phyloP scores from a whole-genome alignment of 2,797 vertebrate species.

The Pogonophryne albipinna region DNA sequence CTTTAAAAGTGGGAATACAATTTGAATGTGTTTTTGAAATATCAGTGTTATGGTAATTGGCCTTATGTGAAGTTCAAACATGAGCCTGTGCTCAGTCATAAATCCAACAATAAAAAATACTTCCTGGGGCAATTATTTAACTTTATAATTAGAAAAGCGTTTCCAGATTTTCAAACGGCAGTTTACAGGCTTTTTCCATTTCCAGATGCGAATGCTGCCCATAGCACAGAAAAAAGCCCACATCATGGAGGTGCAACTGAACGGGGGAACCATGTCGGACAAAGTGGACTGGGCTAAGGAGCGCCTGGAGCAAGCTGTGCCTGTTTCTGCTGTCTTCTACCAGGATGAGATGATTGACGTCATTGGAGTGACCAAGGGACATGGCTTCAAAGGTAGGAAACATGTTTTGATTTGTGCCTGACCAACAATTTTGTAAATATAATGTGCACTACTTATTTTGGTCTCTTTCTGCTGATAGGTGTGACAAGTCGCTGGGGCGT shows the following conservation, averaged over 20 bases:
- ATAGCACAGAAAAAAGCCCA: constrained; percentile 95
- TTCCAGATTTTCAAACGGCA: not conserved
- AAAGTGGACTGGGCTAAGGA: constrained; percentile 95
- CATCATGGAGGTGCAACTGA: constrained; percentile 95
- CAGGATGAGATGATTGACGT: constrained; percentile 95
- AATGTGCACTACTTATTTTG: not conserved
- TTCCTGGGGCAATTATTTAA: not conserved
- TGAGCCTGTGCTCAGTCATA: constrained; percentile 13
- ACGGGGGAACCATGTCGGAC: constrained; percentile 90
- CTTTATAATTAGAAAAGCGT: not conserved
- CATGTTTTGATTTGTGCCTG: not conserved
- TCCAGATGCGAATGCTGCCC: constrained; percentile 91
- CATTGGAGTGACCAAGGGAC: constrained; percentile 93
- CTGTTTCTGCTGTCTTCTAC: constrained; percentile 88
- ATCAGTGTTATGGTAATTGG: not conserved
- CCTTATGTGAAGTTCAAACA: not conserved
- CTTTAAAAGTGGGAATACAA: not conserved
- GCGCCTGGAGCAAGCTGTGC: constrained; percentile 91
- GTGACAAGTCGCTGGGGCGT: constrained; percentile 94
- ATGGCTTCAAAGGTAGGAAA: constrained; percentile 91
- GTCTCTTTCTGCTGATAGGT: constrained; percentile 75
- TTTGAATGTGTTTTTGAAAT: constrained; percentile 10
- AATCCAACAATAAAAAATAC: constrained; percentile 9
- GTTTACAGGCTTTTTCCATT: constrained; percentile 1
- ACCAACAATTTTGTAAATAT: not conserved